These are phyloP conservation scores for Tachysurus vachellii DNA, from an alignment of 2,113 vertebrate species.

Conservation along the genomic window DNA sequence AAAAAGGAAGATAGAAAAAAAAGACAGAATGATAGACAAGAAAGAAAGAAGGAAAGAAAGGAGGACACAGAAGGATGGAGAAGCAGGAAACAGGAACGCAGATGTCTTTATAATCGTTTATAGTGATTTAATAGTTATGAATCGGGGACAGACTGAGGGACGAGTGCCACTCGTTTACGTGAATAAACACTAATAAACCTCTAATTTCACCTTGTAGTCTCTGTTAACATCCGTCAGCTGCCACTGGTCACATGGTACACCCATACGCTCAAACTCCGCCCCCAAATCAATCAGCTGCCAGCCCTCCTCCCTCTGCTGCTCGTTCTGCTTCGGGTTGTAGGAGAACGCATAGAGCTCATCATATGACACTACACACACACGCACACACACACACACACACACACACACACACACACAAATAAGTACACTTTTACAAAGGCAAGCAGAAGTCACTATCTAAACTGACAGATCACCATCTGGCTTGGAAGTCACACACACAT, in stretches of 20 bases:
- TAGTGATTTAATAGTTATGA: background rate
- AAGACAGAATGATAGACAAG: background rate
- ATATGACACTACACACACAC: constrained; percentile 73
- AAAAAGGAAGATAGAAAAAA: background rate
- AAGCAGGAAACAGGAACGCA: too few species aligned
- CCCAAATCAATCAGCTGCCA: constrained; percentile 90
- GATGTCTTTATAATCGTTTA: background rate
- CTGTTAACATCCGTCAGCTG: constrained; percentile 91
- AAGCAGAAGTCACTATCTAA: constrained; percentile 7
- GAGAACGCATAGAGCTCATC: constrained; percentile 96
- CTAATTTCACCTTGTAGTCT: constrained; percentile 84
- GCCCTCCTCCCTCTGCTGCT: constrained; percentile 85
- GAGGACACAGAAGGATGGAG: too few species aligned
- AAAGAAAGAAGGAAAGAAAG: background rate
- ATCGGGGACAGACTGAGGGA: background rate
- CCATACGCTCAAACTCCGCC: constrained; percentile 92
- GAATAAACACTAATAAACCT: constrained; percentile 51
- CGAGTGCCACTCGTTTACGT: background rate
- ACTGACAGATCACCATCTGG: too few species aligned
- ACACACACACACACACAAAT: constrained; percentile 2
- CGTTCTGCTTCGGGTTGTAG: constrained; percentile 96
- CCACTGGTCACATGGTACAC: constrained; percentile 89
- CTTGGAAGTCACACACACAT: background rate
- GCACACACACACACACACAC: background rate
- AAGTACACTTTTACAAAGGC: background rate